Base-by-base conservation (phyloP, 2,113 vertebrate species). In the Pachyramphus minor region DNA sequence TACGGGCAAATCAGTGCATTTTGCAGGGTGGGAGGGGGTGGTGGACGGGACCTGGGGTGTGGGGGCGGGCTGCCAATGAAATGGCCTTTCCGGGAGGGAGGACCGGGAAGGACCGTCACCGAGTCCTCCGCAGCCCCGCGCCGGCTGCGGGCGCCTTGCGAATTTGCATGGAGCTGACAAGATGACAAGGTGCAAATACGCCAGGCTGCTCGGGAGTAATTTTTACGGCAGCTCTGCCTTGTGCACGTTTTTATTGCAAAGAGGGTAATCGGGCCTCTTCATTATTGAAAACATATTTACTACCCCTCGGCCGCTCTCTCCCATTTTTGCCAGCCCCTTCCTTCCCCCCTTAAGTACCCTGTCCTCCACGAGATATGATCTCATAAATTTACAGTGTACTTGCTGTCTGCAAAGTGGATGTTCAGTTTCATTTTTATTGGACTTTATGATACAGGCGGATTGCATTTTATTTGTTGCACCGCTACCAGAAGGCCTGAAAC, bases 351-450 rank as follows among this genome's bases (percentile, higher is more conserved):
- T 96, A 96, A 97, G 94, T 96, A 97, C 87, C 89, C 94, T 97
- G 94, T 96, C 94, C 92, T 96, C 96, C 89, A 87, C 94, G 15
- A 97, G 96, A 97, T 95, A 97, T 84, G 96, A 96, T 96, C 96
- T 96, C 95, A 93, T 97, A 97, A 97, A 97, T 97, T 96, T 96
- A 87, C 94, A 94, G 88, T 93, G 90, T 96, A 96, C 90, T 97
- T 94, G 95, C 92, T 96, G 96, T 97, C 96, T 97, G 87, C 94
- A 96, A 97, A 97, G 97, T 96, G 95, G 96, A 96, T 97, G 97
- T 96, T 97, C 96, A 95, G 96, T 97, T 97, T 97, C 95, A 96
- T 96, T 97, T 96, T 97, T 97, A 97, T 97, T 96, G 95, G 95
- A 94, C 96, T 97, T 97, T 97, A 97, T 95, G 97, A 97, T 97